These are phyloP conservation scores for Arenicola marina DNA, from an alignment of 2,888 invertebrate genomes.

Conservation along the genomic window DNA sequence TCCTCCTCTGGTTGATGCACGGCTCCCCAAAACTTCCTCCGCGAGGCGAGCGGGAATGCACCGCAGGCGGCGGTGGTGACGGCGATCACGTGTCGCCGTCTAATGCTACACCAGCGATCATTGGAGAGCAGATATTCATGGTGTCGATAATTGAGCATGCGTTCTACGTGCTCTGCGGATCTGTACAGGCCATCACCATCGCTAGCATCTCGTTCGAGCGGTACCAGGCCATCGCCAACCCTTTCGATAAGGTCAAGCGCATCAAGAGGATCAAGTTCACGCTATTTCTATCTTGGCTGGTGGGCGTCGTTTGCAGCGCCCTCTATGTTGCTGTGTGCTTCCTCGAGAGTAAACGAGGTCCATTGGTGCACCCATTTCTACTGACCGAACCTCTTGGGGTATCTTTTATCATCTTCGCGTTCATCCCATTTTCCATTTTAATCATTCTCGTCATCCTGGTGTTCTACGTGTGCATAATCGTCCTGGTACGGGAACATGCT, in stretches of 20 bases:
- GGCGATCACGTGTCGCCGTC: no score
- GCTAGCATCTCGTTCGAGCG: constrained; percentile 42
- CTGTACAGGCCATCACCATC: constrained; percentile 39
- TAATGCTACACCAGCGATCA: no score
- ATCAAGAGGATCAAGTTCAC: constrained; percentile 7
- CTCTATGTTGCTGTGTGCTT: constrained; percentile 3
- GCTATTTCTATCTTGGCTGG: constrained; percentile 13
- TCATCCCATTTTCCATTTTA: constrained; percentile 5
- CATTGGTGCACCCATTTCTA: neutral
- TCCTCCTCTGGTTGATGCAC: no score
- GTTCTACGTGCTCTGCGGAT: neutral
- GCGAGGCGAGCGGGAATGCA: no score
- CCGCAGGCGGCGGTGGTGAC: no score
- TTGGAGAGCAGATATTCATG: no score
- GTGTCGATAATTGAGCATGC: no score
- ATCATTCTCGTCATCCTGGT: constrained; percentile 6
- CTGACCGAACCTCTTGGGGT: neutral
- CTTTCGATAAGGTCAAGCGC: constrained; percentile 33
- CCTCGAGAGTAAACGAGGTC: neutral
- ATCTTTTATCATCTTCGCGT: neutral
- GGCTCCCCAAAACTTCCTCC: no score
- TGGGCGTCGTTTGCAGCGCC: constrained; percentile 4
- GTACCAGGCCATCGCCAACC: constrained; percentile 44
- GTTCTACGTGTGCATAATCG: constrained; percentile 15
- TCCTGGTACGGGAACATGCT: no score